Base-by-base conservation (phyloP, 2,888 invertebrate species). In the Cryptocheilus praepositus region DNA sequence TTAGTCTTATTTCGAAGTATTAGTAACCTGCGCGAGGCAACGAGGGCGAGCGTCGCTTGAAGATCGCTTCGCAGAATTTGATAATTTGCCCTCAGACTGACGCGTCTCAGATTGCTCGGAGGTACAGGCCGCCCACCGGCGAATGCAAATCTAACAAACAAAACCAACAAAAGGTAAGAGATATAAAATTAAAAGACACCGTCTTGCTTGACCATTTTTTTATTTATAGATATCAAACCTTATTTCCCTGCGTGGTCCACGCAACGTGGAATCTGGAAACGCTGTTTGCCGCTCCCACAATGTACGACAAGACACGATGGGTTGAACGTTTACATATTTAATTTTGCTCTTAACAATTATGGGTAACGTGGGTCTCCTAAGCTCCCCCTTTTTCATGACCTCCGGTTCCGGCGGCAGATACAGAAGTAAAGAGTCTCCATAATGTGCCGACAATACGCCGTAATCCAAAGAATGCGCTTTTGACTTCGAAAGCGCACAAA, bases 71-170 rank as follows among this genome's bases (percentile, higher is more conserved):
- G 82, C 55, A 88, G 70, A 71, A 88, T 86, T 74, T 89, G 87
- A 71, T 88, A 88, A 79, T 87, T 85, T 0, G 88, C 88, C 63
- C 88, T 81, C 60, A 88, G 74, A 75, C 86, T 87, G 2, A 85
- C 84, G 3, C 88, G 83, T 61, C 84, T 85, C 43, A 88, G 73
- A 76, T 85, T 88, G 62, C 76, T 86, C 4, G 85, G 82, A 46
- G 89, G 85, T 18, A 88, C 88, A 2, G 88, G 88, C 56, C 86
- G 82, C 55, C 88, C 86, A 51, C 89, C 89, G 58, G 86, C 86
- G 60, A 89, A 88, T 7, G 88, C 86, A 64, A 89, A 88, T 73
- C 88, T 89, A 54, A 74, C 36, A 36, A 11, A 36, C 11, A 36
- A 11, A 36, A 7, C 1, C 13, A 36, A 11, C 36, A 7, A 36